Evolutionary conservation across 2,113 vertebrate species (phyloP).

Genomic region (Morone saxatilis): DNA sequence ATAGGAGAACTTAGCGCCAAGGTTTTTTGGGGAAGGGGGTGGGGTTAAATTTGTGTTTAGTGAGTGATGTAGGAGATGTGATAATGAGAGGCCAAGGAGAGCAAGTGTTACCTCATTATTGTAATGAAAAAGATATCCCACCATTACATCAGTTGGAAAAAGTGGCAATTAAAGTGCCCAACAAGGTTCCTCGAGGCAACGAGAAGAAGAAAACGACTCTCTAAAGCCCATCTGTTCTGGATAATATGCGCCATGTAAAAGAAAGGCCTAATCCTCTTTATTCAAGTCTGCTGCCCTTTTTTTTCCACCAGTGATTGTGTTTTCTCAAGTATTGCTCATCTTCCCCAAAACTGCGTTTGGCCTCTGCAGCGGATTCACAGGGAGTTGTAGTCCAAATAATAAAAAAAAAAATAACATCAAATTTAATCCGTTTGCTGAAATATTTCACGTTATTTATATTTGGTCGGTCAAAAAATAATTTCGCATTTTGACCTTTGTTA

Average conservation of each 20-base stretch:
- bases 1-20: constrained; percentile 39
- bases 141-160: constrained; percentile 96
- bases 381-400: background rate
- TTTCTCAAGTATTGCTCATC: constrained; percentile 57
- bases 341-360: constrained; percentile 29
- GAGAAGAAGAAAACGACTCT: constrained; percentile 90
- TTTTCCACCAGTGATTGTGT: constrained; percentile 64
- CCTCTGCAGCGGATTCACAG: constrained; percentile 10
- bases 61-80: constrained; percentile 88
- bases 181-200: constrained; percentile 89
- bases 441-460: background rate
- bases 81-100: constrained; percentile 98
- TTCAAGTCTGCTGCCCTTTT: constrained; percentile 82
- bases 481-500: background rate
- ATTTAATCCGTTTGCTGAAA: background rate
- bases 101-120: constrained; percentile 98
- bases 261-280: constrained; percentile 85
- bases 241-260: constrained; percentile 88
- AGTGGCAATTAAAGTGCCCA: constrained; percentile 97
- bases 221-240: constrained; percentile 88
- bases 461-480: background rate
- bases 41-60: constrained; percentile 80
- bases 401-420: background rate
- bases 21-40: constrained; percentile 15
- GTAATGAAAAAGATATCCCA: constrained; percentile 98